Evolutionary conservation across 2,888 invertebrate genomes (phyloP).

Genomic region (Eristalinus sepulchralis): DNA sequence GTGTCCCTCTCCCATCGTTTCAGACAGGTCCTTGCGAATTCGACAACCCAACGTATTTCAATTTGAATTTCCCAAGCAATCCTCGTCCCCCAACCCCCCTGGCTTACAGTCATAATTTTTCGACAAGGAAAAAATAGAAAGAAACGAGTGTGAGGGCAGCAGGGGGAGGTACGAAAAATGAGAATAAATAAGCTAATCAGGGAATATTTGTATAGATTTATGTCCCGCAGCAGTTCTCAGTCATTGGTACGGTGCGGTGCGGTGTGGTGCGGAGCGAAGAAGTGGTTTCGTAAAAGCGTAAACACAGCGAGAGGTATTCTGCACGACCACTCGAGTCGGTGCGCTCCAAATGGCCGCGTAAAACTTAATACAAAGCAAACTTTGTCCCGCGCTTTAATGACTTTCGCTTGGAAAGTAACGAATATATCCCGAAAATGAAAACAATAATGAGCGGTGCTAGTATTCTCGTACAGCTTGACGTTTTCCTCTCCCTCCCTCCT

Average conservation of each 20-base stretch:
- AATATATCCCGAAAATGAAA: background rate
- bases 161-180: background rate
- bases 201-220: conserved; percentile 48
- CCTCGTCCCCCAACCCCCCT: background rate
- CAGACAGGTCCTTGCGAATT: background rate
- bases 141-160: background rate
- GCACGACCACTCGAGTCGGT: background rate
- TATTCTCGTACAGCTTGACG: background rate
- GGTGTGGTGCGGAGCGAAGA: background rate
- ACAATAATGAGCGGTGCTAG: background rate
- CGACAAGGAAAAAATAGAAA: background rate
- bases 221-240: conserved; percentile 7
- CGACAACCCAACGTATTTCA: background rate
- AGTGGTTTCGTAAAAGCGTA: too few relatives aligned
- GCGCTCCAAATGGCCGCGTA: conserved; percentile 13
- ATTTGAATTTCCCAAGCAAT: background rate
- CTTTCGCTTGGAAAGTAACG: background rate
- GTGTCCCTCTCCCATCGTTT: too few relatives aligned
- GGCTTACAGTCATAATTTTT: background rate
- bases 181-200: conserved; percentile 41
- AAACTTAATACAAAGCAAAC: conserved; percentile 45
- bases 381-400: conserved; percentile 45
- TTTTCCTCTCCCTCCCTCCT: too few relatives aligned
- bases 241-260: background rate
- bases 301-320: background rate